These are phyloP conservation scores for Eucidaris tribuloides DNA, from an alignment of 35 echinoderm and acorn worm species.

Conservation along the genomic window DNA sequence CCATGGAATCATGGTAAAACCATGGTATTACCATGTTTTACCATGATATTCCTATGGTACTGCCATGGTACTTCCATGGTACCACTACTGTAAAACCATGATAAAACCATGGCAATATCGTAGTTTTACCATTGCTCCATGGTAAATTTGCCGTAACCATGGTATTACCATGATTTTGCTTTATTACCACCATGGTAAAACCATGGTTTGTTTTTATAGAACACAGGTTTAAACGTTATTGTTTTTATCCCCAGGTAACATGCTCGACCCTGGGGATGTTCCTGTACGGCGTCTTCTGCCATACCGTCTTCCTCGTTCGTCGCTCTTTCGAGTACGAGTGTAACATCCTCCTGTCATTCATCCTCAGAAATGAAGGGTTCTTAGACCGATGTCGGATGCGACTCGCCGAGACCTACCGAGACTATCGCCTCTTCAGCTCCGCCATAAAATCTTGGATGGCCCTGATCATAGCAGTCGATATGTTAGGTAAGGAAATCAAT, in stretches of 20 bases:
- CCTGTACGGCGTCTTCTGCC: not conserved
- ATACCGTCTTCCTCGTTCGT: constrained; percentile 11
- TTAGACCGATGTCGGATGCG: constrained; percentile 38
- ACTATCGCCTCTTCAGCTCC: not conserved
- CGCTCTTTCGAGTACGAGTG: constrained; percentile 11
- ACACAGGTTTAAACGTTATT: too few species aligned
- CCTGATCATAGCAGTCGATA: constrained; percentile 7
- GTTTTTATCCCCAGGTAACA: not conserved
- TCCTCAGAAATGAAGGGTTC: constrained; percentile 2
- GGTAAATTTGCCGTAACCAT: too few species aligned
- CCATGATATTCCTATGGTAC: too few species aligned
- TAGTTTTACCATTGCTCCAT: too few species aligned
- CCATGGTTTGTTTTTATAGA: too few species aligned
- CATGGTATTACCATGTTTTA: too few species aligned
- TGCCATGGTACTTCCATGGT: too few species aligned
- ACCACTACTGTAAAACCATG: too few species aligned
- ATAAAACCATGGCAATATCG: too few species aligned
- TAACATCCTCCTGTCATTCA: constrained; percentile 27
- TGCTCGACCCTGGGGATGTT: not conserved
- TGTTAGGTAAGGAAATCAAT: constrained; percentile 24
- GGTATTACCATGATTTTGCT: too few species aligned
- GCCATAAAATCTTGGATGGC: not conserved
- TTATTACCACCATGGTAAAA: too few species aligned
- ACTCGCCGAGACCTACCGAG: constrained; percentile 20
- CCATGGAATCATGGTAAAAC: too few species aligned